These are phyloP conservation scores for Echinarachnius parma DNA, from an alignment of 53 echinoderm and acorn worm species.

Conservation along the genomic window DNA sequence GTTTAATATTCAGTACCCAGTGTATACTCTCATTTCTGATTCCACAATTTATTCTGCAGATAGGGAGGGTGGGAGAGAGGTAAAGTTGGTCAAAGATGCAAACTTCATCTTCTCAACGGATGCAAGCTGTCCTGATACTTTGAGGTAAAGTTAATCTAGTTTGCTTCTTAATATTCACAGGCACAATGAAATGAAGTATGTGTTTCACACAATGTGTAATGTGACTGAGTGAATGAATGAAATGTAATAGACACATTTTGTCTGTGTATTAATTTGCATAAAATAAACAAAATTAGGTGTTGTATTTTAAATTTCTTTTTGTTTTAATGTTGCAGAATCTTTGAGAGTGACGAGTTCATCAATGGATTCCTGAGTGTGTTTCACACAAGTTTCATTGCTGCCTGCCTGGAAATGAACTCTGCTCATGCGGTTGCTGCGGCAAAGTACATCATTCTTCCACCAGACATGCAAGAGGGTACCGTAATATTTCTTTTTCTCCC, in stretches of 20 bases:
- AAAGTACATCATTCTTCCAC: constrained; percentile 56
- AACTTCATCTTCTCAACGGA: constrained; percentile 74
- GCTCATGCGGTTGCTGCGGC: constrained; percentile 45
- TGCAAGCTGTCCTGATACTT: constrained; percentile 50
- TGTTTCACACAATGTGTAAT: too few relatives aligned
- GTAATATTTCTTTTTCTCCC: too few relatives aligned
- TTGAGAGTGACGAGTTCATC: constrained; percentile 58
- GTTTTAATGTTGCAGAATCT: constrained; percentile 30
- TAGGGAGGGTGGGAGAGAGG: constrained; percentile 60
- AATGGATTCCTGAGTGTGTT: constrained; percentile 56
- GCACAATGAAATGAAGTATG: too few relatives aligned
- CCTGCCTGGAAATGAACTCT: constrained; percentile 50
- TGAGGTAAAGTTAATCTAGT: constrained; percentile 33
- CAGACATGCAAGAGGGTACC: constrained; percentile 54
- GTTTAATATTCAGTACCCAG: neutral
- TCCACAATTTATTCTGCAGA: neutral
- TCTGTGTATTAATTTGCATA: neutral
- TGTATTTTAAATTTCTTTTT: neutral
- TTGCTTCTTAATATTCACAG: neutral
- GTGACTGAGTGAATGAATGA: neutral
- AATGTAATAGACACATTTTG: neutral
- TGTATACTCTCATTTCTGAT: neutral
- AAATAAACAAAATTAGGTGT: neutral
- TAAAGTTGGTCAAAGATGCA: constrained; percentile 40
- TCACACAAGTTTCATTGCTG: constrained; percentile 68